These are phyloP conservation scores for Peromyscus attwateri DNA, from an alignment of 2,797 vertebrate genomes.

Conservation along the genomic window DNA sequence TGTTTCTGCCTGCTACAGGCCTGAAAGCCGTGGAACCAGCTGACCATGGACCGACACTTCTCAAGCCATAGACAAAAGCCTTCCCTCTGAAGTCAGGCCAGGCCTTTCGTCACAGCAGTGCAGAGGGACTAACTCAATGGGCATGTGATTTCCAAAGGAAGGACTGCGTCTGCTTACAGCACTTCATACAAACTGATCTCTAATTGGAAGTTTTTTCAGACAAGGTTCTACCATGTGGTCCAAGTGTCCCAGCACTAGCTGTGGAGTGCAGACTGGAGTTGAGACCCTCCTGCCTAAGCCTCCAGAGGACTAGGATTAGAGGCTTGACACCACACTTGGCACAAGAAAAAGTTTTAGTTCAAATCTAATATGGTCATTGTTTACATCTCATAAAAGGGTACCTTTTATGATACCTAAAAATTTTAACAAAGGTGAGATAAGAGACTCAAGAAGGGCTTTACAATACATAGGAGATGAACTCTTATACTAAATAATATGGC, in stretches of 20 bases:
- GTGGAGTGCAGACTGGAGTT: no score
- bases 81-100: neutral
- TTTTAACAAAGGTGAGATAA: conserved; percentile 39
- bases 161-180: neutral
- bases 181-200: conserved; percentile 3
- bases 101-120: neutral
- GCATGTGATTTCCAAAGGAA: neutral
- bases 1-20: neutral
- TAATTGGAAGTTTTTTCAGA: conserved; percentile 2
- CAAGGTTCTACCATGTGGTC: neutral
- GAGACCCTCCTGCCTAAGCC: neutral
- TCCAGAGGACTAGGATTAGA: neutral
- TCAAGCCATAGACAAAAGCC: neutral
- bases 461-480: conserved; percentile 15
- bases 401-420: conserved; percentile 34
- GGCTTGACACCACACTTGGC: neutral
- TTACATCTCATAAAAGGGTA: neutral
- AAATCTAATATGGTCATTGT: conserved; percentile 24
- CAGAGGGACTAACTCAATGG: neutral
- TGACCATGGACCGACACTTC: neutral
- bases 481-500: conserved; percentile 39
- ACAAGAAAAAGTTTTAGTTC: neutral
- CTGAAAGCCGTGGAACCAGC: neutral
- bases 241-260: no score
- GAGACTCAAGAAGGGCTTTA: conserved; percentile 26